Evolutionary conservation across 2,113 vertebrate genomes (phyloP), one percentile per base, ranked within the genome.

Genomic region (Felis catus): DNA sequence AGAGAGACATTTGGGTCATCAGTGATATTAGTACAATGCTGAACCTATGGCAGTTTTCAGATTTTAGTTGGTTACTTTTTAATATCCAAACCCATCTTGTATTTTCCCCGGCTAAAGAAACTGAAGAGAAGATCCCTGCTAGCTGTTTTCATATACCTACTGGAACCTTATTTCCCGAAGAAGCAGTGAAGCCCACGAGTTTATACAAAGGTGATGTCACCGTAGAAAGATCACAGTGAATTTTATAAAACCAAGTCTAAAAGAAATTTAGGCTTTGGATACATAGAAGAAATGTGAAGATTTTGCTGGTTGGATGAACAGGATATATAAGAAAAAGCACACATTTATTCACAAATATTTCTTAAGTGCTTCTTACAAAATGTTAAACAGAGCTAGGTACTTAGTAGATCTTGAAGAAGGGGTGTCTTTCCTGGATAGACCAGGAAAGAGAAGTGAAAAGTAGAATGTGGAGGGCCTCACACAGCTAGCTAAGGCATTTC

Each of bases 1-100:
- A 94, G 76, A 83, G 55, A 94, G 48, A 71, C 36, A 55, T 92
- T 81, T 87, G 65, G 39, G 51, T 90, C 53, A 93, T 89, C 73
- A 71, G 15, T 23, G 31, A 85, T 76, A 19, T 87, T 85, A 39
- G 63, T 81, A 7, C 13, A 93, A 33, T 13, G 41, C 51, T 63
- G 29, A 78, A 31, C 53, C 27, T 36, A 18, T 63, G 92, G 91
- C 14, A 31, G 21, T 91, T 25, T 97, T 96, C 21, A 36, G 33
- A 88, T 45, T 94, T 95, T 84, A 79, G 18, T 78, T 87, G 25
- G 3, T 79, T 96, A 4, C 51, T 19, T 78, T 82, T 97, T 51
- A 51, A 48, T 10, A 83, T 71, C 21, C 27, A 89, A 66, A 66
- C n/a, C 2, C 13, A 25, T 82, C 36, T 58, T 70, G 3, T 25